Evolutionary conservation across 2,888 invertebrate genomes (phyloP), one percentile per base, ranked within the genome.

Genomic region (Willowsia nigromaculata): DNA sequence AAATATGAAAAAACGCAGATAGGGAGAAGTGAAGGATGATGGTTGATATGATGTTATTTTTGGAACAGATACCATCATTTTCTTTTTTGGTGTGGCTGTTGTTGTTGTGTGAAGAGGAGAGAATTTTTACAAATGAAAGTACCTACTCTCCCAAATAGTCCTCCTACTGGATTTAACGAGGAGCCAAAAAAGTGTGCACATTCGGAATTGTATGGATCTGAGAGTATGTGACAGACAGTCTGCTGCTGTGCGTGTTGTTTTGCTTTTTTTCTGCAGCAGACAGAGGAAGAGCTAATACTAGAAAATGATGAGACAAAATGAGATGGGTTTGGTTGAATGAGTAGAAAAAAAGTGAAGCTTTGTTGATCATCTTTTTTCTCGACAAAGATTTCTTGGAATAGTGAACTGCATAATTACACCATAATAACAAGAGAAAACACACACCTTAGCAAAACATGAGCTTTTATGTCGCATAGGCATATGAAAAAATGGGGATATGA

Each of bases 21-120:
- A 30, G 30, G 74, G n/a, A 68, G 47, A 68, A 30, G 65, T 40
- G 59, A 33, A 50, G n/a, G 62, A 81, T n/a, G n/a, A n/a, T 37
- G 62, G 27, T 33, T 81, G 59, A 40, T 81, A 62, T 59, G 43
- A 68, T 82, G 82, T 82, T 82, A 82, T 82, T 82, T 82, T 82
- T 82, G 68, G 82, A 82, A 65, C 65, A 30, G 33, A 59, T 81
- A 81, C 59, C 65, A 68, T 68, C 65, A n/a, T 68, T 68, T 68
- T 62, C 62, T 27, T 37, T 30, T 27, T 18, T 68, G 33, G 18
- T 68, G n/a, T 68, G n/a, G 37, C 13, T 37, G 37, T 62, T 62
- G 40, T n/a, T 40, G 62, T 68, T 82, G 65, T n/a, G 25, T 47
- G 25, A 43, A 47, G 47, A 47, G 18, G 37, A 59, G 65, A 30